Conservation (phyloP, 2,113 vertebrate species). For the Eonycteris spelaea region DNA sequence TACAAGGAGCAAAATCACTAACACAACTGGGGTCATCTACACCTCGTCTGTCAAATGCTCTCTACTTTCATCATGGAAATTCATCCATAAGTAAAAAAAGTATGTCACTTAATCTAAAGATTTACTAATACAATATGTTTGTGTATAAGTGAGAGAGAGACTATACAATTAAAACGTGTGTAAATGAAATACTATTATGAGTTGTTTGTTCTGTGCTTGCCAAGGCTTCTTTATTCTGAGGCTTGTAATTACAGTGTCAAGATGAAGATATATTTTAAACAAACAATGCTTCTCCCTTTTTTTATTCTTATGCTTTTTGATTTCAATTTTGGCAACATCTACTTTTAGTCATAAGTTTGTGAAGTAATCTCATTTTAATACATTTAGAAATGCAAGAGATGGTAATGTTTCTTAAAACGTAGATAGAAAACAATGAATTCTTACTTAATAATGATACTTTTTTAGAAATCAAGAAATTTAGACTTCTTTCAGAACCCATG, state of each 20-base stretch:
- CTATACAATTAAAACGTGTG: not conserved
- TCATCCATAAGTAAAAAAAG: not conserved
- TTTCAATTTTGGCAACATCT: constrained; percentile 76
- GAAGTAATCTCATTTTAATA: constrained; percentile 66
- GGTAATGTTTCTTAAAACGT: constrained; percentile 57
- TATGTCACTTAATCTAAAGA: not conserved
- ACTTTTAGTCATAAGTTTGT: constrained; percentile 49
- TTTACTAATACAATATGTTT: not conserved
- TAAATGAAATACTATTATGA: not conserved
- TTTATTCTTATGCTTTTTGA: constrained; percentile 58
- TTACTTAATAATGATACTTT: constrained; percentile 59
- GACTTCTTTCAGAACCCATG: constrained; percentile 50
- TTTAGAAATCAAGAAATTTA: constrained; percentile 69
- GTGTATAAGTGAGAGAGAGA: not conserved
- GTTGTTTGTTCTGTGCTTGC: too few relatives aligned
- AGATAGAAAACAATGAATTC: constrained; percentile 32
- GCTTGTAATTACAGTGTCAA: not conserved
- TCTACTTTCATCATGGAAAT: not conserved
- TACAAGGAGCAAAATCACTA: not conserved
- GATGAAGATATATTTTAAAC: not conserved
- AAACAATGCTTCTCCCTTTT: not conserved
- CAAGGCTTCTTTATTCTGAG: not conserved
- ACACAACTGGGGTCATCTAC: not conserved
- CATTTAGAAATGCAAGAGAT: constrained; percentile 67
- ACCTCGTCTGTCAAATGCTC: rapidly evolving